These are phyloP conservation scores for Sandelia bainsii DNA, from an alignment of 2,797 vertebrate species.

Conservation along the genomic window DNA sequence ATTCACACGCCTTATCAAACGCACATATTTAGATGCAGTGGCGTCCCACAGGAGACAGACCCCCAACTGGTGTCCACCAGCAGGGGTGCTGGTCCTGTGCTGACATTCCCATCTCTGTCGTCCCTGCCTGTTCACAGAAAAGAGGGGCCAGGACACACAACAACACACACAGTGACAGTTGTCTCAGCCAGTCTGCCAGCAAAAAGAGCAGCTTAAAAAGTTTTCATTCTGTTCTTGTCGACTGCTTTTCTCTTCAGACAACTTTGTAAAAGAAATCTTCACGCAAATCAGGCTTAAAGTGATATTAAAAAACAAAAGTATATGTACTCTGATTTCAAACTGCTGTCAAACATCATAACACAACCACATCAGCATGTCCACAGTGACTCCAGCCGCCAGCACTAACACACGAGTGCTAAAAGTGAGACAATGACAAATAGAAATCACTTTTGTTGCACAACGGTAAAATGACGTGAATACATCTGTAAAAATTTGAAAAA, in stretches of 20 bases:
- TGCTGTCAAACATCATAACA: not conserved
- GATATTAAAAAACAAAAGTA: not conserved
- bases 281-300: not conserved
- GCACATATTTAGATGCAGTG: conserved; percentile 55
- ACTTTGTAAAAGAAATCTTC: conserved; percentile 9
- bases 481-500: no score
- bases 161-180: conserved; percentile 31
- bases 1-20: conserved; percentile 44
- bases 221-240: conserved; percentile 46
- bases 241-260: conserved; percentile 6
- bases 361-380: not conserved
- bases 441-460: not conserved
- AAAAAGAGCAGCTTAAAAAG: conserved; percentile 43
- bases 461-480: not conserved
- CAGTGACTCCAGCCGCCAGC: not conserved
- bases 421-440: not conserved
- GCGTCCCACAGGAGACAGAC: conserved; percentile 71
- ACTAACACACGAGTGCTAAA: not conserved
- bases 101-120: conserved; percentile 70
- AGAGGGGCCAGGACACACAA: conserved; percentile 39
- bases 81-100: conserved; percentile 72
- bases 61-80: conserved; percentile 77
- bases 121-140: conserved; percentile 48
- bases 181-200: conserved; percentile 33
- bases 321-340: not conserved